Evolutionary conservation across 2,113 vertebrate species (phyloP), one percentile per base, ranked within the genome.

Genomic region (Manacus vitellinus): DNA sequence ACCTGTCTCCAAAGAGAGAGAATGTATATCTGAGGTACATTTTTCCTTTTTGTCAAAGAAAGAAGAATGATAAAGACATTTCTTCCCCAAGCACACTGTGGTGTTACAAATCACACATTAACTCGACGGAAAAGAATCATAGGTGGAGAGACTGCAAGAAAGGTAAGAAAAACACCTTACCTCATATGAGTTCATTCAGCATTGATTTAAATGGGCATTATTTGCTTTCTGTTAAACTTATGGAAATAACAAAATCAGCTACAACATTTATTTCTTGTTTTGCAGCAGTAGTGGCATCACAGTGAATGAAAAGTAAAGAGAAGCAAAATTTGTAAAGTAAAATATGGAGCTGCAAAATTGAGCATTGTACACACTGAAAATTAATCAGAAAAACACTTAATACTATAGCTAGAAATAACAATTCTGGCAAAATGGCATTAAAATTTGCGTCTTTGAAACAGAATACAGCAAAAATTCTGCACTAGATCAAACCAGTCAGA

Each of bases 91-190:
- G 7, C 97, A 49, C 81, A 92, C 51, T 99, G 98, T 8, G 98
- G 98, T 33, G 56, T 97, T 70, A 76, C 51, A 81, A 95, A 96
- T 66, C 67, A 56, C 33, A 25, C 3, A 3, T 56, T 65, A 37
- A 70, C 17, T 58, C 97, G 98, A 66, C 93, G 73, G 88, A 99
- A 98, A 79, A 98, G 98, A 91, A 97, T 99, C 8, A 0, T 99
- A 22, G 98, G 98, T 70, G 98, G 98, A 82, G 5, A 65, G 30
- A 55, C 10, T 35, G 98, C 98, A 76, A 10, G 6, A 37, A 65
- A 94, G 97, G 98, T 99, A 98, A 97, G 77, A 84, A 97, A 66
- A 89, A 25, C 49, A 14, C 13, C 33, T 92, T 68, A 76, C 13
- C 51, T 44, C n/a, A 55, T 41, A 37, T 10, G 8, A 44, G 12